Percentiles rank a stretch among this genome's conserved stretches.
Evolutionary conservation across 1,140 invertebrate species (phyloP).

Genomic region (Macrotrachela quadricornifera): DNA sequence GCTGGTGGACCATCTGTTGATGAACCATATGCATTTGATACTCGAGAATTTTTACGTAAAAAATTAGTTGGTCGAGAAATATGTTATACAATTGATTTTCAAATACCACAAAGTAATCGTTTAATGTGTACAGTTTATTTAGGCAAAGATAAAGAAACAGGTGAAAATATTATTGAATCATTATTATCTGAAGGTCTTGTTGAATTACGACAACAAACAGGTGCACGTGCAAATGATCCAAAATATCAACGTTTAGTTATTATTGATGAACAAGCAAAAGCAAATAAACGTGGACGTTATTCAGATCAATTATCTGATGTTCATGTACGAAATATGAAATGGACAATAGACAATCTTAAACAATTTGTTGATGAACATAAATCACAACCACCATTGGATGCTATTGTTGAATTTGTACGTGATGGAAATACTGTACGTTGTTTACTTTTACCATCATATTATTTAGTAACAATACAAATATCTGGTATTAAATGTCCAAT

Average conservation of each 20-base stretch:
- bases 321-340: constrained; percentile 63
- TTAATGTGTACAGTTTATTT: constrained; percentile 70
- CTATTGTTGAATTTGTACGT: constrained; percentile 77
- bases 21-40: constrained; percentile 76
- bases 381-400: constrained; percentile 27
- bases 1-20: neutral
- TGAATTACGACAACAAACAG: constrained; percentile 52
- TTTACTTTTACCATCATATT: constrained; percentile 60
- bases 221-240: constrained; percentile 26
- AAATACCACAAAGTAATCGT: constrained; percentile 39
- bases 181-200: constrained; percentile 67
- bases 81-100: constrained; percentile 43
- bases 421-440: constrained; percentile 81
- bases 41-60: constrained; percentile 72
- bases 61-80: constrained; percentile 73
- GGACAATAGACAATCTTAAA: constrained; percentile 36
- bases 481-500: constrained; percentile 53
- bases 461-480: constrained; percentile 73
- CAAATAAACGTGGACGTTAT: constrained; percentile 66
- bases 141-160: constrained; percentile 47
- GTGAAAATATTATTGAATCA: constrained; percentile 64
- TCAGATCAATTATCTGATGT: constrained; percentile 32
- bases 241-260: constrained; percentile 44
- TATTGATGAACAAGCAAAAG: constrained; percentile 69
- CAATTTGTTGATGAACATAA: constrained; percentile 1